phyloP scores from a whole-genome alignment of 2,888 invertebrate species.

The Lordiphosa fenestrarum region DNA sequence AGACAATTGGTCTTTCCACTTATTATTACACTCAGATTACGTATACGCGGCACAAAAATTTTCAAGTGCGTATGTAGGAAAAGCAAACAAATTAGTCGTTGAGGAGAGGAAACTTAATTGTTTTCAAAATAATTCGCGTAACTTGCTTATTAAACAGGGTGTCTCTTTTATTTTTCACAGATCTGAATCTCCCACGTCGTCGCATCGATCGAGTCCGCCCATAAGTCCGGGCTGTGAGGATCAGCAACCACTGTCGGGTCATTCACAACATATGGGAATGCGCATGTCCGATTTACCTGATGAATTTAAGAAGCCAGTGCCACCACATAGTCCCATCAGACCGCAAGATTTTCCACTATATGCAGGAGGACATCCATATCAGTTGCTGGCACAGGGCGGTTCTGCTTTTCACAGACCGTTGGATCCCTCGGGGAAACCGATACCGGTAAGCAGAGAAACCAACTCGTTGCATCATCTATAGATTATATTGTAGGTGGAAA shows the following conservation, averaged over 20 bases:
- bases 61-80: slow-evolving; percentile 38
- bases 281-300: slow-evolving; percentile 80
- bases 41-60: slow-evolving; percentile 49
- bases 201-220: slow-evolving; percentile 89
- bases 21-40: slow-evolving; percentile 48
- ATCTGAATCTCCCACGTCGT: slow-evolving; percentile 81
- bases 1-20: slow-evolving; percentile 43
- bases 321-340: slow-evolving; percentile 79
- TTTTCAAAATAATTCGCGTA: slow-evolving; percentile 54
- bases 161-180: slow-evolving; percentile 40
- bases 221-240: slow-evolving; percentile 93
- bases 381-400: slow-evolving; percentile 80
- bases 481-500: too few species aligned
- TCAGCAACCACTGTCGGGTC: slow-evolving; percentile 76
- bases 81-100: slow-evolving; percentile 62
- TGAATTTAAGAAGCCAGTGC: slow-evolving; percentile 80
- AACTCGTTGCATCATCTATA: too few species aligned
- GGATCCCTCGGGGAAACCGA: slow-evolving; percentile 80
- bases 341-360: slow-evolving; percentile 80
- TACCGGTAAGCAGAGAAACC: slow-evolving; percentile 73
- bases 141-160: slow-evolving; percentile 30
- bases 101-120: slow-evolving; percentile 45
- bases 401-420: slow-evolving; percentile 83
- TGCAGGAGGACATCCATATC: slow-evolving; percentile 81
- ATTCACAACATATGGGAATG: slow-evolving; percentile 79